Base-by-base conservation (phyloP, 2,888 invertebrate species). In the Cheilosia scutellata region DNA sequence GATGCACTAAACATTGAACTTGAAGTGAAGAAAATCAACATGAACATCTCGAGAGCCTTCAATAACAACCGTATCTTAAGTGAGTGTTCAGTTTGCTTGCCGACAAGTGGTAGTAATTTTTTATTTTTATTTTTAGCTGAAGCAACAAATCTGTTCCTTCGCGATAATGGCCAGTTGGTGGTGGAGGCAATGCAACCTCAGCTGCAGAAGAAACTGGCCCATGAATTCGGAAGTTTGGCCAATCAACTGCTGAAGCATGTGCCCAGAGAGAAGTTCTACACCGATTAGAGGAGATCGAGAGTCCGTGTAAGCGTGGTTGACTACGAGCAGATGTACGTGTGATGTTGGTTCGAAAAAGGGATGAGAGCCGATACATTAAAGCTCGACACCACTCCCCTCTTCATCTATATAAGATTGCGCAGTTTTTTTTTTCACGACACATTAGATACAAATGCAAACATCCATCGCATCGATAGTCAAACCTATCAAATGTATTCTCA, bases 11-110 rank as follows among this genome's bases (percentile, higher is more conserved):
- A 94, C 87, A 92, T 95, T 7, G 94, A 94, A 44, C 91, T 96
- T 31, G 93, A 93, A 42, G 94, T 95, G 5, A 94, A 94, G 89
- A 94, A 94, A 82, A 94, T 94, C 40, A 92, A 93, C 62, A 95
- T 96, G 95, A 93, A 93, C 88, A 95, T 96, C 55, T 94, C 94
- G 79, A 95, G 95, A 88, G 94, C 95, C 63, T 95, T 94, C 90
- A 95, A 94, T 89, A 95, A 95, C 89, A 95, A 95, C 91, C 93
- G 94, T 80, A 95, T 96, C 89, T 92, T 96, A 83, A 94, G 96
- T 95, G 91, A 94, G 95, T 93, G 58, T 65, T 60, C 20, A 7
- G 44, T 16, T 40, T 44, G 4, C 11, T 11, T 11, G 33, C 3
- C 31, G 7, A 2, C 31, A 6, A 31, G 9, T 6, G 37, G 37